Conservation (phyloP, 2,797 vertebrate genomes). For the Tiaroga cobitis region DNA sequence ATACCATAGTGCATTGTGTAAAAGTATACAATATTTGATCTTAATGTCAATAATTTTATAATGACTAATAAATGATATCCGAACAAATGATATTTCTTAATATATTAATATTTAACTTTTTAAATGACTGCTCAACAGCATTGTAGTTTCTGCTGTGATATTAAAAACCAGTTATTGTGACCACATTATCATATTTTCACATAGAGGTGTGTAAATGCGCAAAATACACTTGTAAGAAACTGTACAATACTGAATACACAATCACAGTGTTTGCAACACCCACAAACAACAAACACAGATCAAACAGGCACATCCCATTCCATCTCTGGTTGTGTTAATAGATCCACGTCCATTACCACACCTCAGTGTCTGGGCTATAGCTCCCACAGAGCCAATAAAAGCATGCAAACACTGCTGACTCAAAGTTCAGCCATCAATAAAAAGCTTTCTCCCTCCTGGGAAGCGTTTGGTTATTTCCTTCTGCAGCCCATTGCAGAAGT, state of each 20-base stretch:
- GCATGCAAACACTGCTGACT: conserved; percentile 38
- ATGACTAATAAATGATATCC: not conserved
- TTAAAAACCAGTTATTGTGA: not conserved
- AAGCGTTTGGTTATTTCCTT: conserved; percentile 47
- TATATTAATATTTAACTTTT: not conserved
- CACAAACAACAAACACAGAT: conserved; percentile 49
- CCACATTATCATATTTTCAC: not conserved
- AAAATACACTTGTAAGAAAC: not conserved
- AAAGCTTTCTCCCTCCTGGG: conserved; percentile 43
- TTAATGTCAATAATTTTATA: not conserved
- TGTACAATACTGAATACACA: not conserved
- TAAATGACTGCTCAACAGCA: not conserved
- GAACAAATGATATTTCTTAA: not conserved
- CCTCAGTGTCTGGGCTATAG: conserved; percentile 38
- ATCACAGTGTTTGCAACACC: conserved; percentile 16
- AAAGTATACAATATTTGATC: not conserved
- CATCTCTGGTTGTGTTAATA: conserved; percentile 44
- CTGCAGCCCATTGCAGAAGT: conserved; percentile 16
- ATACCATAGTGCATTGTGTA: not conserved
- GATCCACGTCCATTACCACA: conserved; percentile 50
- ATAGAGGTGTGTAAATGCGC: too few relatives aligned
- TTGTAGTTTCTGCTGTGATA: not conserved
- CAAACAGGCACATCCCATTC: conserved; percentile 19
- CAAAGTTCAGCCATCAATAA: conserved; percentile 52
- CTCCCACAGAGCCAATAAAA: conserved; percentile 52